A percentile compares a stretch with the other conserved stretches of the same genome.
phyloP scores from a whole-genome alignment of 2,797 vertebrate genomes.

The Chloroceryle amazona region DNA sequence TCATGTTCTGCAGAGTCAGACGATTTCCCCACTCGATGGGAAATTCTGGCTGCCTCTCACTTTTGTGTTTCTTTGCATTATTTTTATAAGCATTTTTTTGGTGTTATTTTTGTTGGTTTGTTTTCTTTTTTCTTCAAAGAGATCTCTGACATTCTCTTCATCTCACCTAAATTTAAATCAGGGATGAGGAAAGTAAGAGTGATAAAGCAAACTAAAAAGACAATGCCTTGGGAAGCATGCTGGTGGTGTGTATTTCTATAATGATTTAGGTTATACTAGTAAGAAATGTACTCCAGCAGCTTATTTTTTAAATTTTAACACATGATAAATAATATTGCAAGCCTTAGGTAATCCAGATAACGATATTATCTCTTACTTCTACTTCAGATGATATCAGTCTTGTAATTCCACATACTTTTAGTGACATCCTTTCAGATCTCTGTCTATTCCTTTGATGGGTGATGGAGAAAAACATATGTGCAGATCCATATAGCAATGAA shows the following conservation, averaged over 20 bases:
- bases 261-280: no score
- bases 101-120: no score
- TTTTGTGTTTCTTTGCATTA: background rate
- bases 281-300: background rate
- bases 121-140: background rate
- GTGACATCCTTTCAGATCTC: background rate
- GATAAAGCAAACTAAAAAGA: background rate
- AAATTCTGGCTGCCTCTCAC: background rate
- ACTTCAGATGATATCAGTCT: background rate
- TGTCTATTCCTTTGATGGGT: background rate
- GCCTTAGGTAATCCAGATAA: background rate
- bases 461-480: background rate
- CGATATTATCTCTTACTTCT: background rate
- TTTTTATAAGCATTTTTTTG: background rate
- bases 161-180: background rate
- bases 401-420: background rate
- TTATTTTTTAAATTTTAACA: background rate
- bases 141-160: background rate
- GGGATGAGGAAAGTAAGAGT: background rate
- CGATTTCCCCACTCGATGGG: background rate
- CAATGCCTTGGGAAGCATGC: background rate
- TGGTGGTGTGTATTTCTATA: background rate
- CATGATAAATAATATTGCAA: background rate
- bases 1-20: constrained; percentile 7
- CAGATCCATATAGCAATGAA: background rate